Conservation (phyloP, 2,888 invertebrate genomes). For the Campaea margaritaria region DNA sequence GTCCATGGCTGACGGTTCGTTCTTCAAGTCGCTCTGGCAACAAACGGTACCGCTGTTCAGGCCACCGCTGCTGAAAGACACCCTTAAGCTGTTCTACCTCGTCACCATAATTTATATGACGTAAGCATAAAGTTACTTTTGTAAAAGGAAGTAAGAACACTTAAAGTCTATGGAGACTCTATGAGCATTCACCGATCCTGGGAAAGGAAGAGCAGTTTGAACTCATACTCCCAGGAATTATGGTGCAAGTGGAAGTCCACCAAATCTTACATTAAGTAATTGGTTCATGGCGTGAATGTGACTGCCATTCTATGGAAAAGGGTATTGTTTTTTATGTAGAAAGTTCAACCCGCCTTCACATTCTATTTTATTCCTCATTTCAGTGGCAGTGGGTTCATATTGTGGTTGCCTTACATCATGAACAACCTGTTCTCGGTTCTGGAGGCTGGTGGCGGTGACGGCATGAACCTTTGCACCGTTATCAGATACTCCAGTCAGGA, state of each 20-base stretch:
- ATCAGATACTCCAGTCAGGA: constrained; percentile 61
- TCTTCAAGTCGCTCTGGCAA: constrained; percentile 70
- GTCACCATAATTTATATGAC: constrained; percentile 86
- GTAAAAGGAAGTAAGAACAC: too few relatives aligned
- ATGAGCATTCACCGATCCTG: too few relatives aligned
- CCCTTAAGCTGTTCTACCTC: constrained; percentile 84
- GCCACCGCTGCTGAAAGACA: constrained; percentile 81
- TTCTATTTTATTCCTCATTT: constrained; percentile 1
- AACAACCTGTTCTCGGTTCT: constrained; percentile 76
- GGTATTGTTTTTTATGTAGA: too few relatives aligned
- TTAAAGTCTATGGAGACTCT: too few relatives aligned
- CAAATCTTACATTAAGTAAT: too few relatives aligned
- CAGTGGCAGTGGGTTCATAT: constrained; percentile 79
- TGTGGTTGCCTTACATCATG: constrained; percentile 82
- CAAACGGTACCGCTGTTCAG: constrained; percentile 85
- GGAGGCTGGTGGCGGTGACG: constrained; percentile 67
- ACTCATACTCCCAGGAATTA: too few relatives aligned
- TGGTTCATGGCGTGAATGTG: too few relatives aligned
- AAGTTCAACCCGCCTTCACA: too few relatives aligned
- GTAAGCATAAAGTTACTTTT: constrained; percentile 54
- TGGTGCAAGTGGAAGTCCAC: too few relatives aligned
- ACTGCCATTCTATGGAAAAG: too few relatives aligned
- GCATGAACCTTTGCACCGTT: constrained; percentile 77
- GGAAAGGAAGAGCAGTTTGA: too few relatives aligned
- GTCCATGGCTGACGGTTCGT: constrained; percentile 59